phyloP scores from a whole-genome alignment of 2,797 vertebrate species.

The Bradypodion pumilum region DNA sequence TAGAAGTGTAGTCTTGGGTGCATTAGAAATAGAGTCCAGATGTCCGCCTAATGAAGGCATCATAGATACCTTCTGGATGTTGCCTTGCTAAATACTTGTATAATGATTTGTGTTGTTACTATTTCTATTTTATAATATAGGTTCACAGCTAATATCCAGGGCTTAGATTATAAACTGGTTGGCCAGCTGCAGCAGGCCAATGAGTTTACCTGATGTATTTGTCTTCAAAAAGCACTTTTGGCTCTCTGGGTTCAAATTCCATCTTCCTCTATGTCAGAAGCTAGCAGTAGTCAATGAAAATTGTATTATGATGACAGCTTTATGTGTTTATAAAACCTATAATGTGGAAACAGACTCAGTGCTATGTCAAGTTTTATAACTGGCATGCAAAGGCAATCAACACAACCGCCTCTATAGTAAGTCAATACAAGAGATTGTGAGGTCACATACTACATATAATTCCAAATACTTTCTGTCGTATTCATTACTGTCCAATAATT shows the following conservation, averaged over 20 bases:
- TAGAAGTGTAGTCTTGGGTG: neutral
- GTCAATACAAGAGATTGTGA: neutral
- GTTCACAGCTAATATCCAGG: neutral
- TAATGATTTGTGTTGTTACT: neutral
- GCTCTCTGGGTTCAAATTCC: neutral
- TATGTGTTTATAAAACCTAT: neutral
- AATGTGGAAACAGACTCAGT: neutral
- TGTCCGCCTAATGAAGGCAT: constrained; percentile 1
- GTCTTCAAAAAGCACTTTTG: neutral
- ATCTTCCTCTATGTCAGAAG: neutral
- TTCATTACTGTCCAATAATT: too few relatives aligned
- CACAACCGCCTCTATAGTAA: neutral
- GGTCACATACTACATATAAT: neutral
- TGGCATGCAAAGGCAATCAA: neutral
- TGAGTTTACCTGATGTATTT: neutral
- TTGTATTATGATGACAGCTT: neutral
- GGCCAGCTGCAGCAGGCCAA: neutral
- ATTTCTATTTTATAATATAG: neutral
- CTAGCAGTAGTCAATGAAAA: neutral
- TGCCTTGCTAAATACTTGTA: neutral
- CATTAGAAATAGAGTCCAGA: constrained; percentile 14
- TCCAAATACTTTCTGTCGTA: neutral
- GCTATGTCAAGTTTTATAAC: neutral
- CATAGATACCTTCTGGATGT: neutral
- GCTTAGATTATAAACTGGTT: neutral